Evolutionary conservation across 2,888 invertebrate species (phyloP).

Genomic region (Aspidapion aeneum): DNA sequence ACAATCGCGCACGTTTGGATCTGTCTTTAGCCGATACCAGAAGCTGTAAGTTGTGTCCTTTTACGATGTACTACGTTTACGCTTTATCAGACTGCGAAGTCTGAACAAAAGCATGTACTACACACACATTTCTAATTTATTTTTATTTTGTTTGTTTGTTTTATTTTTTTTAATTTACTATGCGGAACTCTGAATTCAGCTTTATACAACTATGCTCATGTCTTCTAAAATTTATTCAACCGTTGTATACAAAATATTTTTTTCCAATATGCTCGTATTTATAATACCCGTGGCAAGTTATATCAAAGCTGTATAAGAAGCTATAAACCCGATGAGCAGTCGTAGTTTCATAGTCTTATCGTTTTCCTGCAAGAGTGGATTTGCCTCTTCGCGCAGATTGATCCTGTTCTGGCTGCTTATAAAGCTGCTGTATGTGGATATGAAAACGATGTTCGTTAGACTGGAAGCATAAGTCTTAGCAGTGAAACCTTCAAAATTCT

Average conservation of each 20-base stretch:
- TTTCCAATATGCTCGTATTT: not conserved
- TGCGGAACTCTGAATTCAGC: too few species aligned
- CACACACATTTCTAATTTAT: too few species aligned
- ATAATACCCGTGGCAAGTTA: slow-evolving; percentile 20
- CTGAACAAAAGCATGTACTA: too few species aligned
- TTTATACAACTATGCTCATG: too few species aligned
- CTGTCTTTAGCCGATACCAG: too few species aligned
- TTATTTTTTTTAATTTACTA: too few species aligned
- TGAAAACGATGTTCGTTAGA: not conserved
- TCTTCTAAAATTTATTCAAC: not conserved
- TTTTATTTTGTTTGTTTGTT: too few species aligned
- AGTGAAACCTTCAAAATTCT: too few species aligned
- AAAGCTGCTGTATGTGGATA: not conserved
- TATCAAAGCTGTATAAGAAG: slow-evolving; percentile 13
- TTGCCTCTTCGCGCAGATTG: slow-evolving; percentile 41
- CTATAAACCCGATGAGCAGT: slow-evolving; percentile 11
- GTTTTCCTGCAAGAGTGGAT: slow-evolving; percentile 42
- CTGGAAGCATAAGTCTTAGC: not conserved
- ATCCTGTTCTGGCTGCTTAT: slow-evolving; percentile 39
- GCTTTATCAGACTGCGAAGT: too few species aligned
- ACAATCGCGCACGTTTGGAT: too few species aligned
- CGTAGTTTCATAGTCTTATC: slow-evolving; percentile 29
- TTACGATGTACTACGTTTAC: too few species aligned
- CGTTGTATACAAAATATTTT: not conserved
- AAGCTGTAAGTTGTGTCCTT: too few species aligned